Base-by-base conservation (phyloP, 1,140 invertebrate species). In the Sarcophaga bullata region DNA sequence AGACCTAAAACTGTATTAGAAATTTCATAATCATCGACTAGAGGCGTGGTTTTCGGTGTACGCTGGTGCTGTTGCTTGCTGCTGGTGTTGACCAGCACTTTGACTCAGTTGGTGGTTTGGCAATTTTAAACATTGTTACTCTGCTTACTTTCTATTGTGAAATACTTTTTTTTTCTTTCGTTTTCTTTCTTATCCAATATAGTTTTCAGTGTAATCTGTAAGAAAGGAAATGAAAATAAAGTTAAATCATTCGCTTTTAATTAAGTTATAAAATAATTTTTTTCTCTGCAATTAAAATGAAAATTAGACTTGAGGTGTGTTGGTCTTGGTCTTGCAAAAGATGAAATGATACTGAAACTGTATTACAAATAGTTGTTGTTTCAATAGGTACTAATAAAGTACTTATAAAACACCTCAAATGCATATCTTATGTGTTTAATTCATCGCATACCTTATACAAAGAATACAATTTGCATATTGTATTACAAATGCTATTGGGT, bases 1-100 rank as follows among this genome's bases (percentile, higher is more conserved):
- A 99, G 93, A n/a, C 98, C 98, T 62, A 99, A 93, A 13, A 99
- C 98, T 80, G 94, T 96, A 87, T 95, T 95, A n/a, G 97, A 96
- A 85, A 99, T 97, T 89, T 95, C 94, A 90, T 98, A 99, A 91
- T 99, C 98, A 82, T 98, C 95, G 48, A 94, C 95, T 84, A 99
- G 96, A 19, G 95, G 93, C 52, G 93, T 94, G 82, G 92, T 93
- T 92, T 97, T 97, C 58, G 94, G 94, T 84, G 85, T 83, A 54
- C 87, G 84, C 85, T 86, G 86, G 83, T 88, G 87, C 25, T 88
- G 85, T 8, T 75, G 73, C 15, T n/a, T 80, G 80, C 15, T 80
- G 80, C 49, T 54, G 78, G 13, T 80, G 80, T 15, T 52, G 72
- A 86, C n/a, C 48, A 62, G 58, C 80, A 52, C 68, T 19, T 81